Percentiles rank a stretch among this genome's conserved stretches.
phyloP scores from a whole-genome alignment of 2,888 invertebrate genomes.

The Perithous albicinctus region DNA sequence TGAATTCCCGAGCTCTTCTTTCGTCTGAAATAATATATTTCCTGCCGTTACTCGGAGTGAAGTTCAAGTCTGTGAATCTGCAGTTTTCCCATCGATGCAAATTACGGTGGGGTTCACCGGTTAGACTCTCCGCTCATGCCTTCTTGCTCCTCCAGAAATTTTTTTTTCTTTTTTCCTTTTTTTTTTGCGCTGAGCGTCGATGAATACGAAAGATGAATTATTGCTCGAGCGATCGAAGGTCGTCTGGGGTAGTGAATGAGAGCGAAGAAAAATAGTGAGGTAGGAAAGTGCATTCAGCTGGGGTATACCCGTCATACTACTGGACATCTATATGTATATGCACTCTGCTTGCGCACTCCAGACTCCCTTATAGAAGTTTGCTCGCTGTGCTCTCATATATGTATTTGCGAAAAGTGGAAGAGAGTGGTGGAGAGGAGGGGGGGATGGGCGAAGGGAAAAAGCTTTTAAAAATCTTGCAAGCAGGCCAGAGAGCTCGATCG shows the following conservation, averaged over 20 bases:
- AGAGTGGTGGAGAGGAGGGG: background rate
- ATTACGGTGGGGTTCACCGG: slow-evolving; percentile 20
- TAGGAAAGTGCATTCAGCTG: slow-evolving; percentile 43
- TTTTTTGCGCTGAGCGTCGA: slow-evolving; percentile 61
- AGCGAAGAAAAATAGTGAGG: background rate
- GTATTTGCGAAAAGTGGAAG: slow-evolving; percentile 36
- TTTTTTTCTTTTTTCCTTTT: too few species aligned
- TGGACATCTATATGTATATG: slow-evolving; percentile 39
- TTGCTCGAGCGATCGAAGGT: slow-evolving; percentile 59
- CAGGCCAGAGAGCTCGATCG: slow-evolving; percentile 35
- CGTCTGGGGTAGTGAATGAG: background rate
- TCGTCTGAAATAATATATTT: background rate
- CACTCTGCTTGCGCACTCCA: slow-evolving; percentile 19
- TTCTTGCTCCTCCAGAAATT: slow-evolving; percentile 20
- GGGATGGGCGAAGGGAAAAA: slow-evolving; percentile 25
- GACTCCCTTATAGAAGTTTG: slow-evolving; percentile 29
- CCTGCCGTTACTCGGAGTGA: background rate
- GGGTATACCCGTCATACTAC: slow-evolving; percentile 29
- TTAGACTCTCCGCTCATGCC: slow-evolving; percentile 1
- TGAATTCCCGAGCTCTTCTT: background rate
- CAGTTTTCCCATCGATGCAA: slow-evolving; percentile 58
- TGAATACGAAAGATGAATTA: slow-evolving; percentile 73
- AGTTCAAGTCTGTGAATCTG: slow-evolving; percentile 32
- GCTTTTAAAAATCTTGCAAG: slow-evolving; percentile 68
- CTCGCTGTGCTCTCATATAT: slow-evolving; percentile 23